Evolutionary conservation across 2,888 invertebrate genomes (phyloP).

Genomic region (Taphrorychus bicolor): DNA sequence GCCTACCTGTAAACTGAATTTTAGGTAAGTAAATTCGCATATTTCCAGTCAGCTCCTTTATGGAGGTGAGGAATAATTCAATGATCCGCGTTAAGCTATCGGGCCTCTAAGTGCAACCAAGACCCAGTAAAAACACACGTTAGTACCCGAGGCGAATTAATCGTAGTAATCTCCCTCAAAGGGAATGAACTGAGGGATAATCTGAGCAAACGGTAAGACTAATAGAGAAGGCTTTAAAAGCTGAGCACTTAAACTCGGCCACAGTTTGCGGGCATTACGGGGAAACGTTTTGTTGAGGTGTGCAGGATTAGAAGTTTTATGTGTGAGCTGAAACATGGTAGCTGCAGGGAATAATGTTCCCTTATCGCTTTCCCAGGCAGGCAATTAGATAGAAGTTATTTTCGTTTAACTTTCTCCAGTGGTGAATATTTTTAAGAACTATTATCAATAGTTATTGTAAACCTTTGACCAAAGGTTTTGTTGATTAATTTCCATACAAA

Average conservation of each 20-base stretch:
- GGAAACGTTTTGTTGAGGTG: not conserved
- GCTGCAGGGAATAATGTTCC: not conserved
- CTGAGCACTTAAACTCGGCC: constrained; percentile 14
- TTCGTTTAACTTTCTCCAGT: no score
- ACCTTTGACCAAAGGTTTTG: no score
- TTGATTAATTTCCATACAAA: no score
- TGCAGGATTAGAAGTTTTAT: not conserved
- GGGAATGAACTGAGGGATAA: constrained; percentile 28
- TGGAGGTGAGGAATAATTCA: not conserved
- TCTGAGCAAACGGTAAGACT: constrained; percentile 28
- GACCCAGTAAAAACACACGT: constrained; percentile 22
- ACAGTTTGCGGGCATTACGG: not conserved
- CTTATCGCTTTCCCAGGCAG: no score
- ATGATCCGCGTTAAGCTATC: not conserved
- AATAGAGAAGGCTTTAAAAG: constrained; percentile 33
- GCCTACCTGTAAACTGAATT: constrained; percentile 63
- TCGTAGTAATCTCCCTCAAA: constrained; percentile 25
- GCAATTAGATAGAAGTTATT: no score
- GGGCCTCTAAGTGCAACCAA: constrained; percentile 5
- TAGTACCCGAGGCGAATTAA: constrained; percentile 20
- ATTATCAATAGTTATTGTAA: no score
- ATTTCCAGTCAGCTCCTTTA: not conserved
- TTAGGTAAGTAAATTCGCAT: constrained; percentile 59
- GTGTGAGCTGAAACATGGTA: not conserved
- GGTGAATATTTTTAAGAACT: no score